phyloP scores from a whole-genome alignment of 2,888 invertebrate genomes.

The Balanococcus diminutus region DNA sequence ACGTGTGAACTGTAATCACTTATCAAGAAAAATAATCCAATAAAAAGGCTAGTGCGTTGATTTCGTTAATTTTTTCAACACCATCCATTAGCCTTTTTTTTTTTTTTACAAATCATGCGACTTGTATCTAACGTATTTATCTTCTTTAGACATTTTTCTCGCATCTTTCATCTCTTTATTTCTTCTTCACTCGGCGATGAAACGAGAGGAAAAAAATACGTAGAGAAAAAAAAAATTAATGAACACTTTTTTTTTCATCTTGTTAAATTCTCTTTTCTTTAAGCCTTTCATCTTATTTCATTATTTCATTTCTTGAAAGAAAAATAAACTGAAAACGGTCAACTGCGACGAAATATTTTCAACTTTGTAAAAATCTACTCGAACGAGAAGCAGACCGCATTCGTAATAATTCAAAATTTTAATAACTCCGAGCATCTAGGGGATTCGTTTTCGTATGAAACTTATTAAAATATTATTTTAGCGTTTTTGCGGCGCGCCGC shows the following conservation, averaged over 20 bases:
- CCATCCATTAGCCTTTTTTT: neutral
- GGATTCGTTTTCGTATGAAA: neutral
- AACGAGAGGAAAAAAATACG: neutral
- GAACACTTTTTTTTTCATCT: conserved; percentile 2
- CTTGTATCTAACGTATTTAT: neutral
- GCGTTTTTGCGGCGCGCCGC: neutral
- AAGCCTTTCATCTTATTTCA: conserved; percentile 34
- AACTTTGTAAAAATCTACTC: neutral
- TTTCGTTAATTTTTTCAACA: neutral
- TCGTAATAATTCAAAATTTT: conserved; percentile 42
- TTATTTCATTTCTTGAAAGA: conserved; percentile 23
- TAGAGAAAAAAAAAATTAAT: conserved; percentile 26
- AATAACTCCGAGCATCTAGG: neutral
- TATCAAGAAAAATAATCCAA: neutral
- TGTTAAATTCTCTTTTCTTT: conserved; percentile 40
- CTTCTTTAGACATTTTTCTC: conserved; percentile 27
- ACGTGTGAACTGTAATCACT: neutral
- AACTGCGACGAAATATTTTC: neutral
- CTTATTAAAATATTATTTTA: conserved; percentile 40
- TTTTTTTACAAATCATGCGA: conserved; percentile 2
- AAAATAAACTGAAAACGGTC: neutral
- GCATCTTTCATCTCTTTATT: neutral
- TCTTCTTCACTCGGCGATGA: neutral
- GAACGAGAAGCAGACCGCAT: conserved; percentile 2
- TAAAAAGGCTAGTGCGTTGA: neutral